Conservation (phyloP, 2,888 invertebrate species). For the Andrena haemorrhoa region DNA sequence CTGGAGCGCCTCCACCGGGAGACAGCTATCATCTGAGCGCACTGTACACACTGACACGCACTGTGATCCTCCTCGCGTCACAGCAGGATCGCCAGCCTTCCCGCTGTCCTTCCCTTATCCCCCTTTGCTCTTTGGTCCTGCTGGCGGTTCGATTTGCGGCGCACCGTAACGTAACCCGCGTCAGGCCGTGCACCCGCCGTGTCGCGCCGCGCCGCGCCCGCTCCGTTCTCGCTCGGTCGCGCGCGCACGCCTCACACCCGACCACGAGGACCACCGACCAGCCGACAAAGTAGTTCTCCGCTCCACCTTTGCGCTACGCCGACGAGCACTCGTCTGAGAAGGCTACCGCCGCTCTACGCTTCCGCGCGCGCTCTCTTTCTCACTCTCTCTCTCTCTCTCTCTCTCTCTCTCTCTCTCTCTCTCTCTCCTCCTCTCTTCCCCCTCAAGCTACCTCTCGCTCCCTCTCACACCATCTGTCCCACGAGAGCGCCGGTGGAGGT, state of each 20-base stretch:
- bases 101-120: conserved; percentile 3
- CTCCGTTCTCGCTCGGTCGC: conserved; percentile 50
- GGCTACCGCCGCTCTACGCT: conserved; percentile 41
- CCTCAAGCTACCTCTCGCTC: not conserved
- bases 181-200: not conserved
- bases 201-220: conserved; percentile 15
- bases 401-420: not conserved
- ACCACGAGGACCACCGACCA: conserved; percentile 68
- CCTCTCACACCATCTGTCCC: conserved; percentile 1
- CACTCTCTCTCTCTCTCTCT: not conserved
- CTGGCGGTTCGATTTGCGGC: conserved; percentile 7
- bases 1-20: conserved; percentile 76
- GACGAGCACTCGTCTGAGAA: conserved; percentile 71
- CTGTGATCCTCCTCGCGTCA: conserved; percentile 25
- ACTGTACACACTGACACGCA: conserved; percentile 38
- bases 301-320: conserved; percentile 68
- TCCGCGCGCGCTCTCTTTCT: conserved; percentile 7
- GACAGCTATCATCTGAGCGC: conserved; percentile 80
- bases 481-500: conserved; percentile 36
- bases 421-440: not conserved
- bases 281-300: conserved; percentile 54
- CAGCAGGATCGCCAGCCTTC: conserved; percentile 5
- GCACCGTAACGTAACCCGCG: not conserved
- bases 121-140: conserved; percentile 1
- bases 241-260: conserved; percentile 67